Percentiles rank a stretch among this genome's conserved stretches.
Evolutionary conservation across 2,797 vertebrate species (phyloP).

Genomic region (Typhlichthys subterraneus): DNA sequence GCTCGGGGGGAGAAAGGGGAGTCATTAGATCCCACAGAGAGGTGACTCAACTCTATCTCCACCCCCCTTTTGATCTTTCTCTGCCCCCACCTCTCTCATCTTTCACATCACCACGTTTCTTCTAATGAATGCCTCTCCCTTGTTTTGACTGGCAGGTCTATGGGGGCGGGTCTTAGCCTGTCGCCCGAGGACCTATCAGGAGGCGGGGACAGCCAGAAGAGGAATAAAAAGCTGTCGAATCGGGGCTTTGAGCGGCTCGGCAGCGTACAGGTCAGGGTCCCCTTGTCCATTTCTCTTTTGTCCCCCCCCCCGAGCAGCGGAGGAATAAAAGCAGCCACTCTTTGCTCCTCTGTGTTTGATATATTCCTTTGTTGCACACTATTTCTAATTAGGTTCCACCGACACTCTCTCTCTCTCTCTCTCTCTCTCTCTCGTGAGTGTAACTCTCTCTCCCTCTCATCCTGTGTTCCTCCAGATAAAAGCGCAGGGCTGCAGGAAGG

Average conservation of each 20-base stretch:
- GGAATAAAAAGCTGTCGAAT: slow-evolving; percentile 85
- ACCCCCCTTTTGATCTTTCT: slow-evolving; percentile 36
- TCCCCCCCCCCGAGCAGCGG: slow-evolving; percentile 41
- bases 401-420: slow-evolving; percentile 17
- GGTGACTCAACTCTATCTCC: slow-evolving; percentile 54
- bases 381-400: slow-evolving; percentile 63
- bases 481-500: slow-evolving; percentile 79
- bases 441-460: slow-evolving; percentile 58
- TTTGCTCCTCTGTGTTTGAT: slow-evolving; percentile 59
- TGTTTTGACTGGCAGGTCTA: slow-evolving; percentile 80
- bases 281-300: slow-evolving; percentile 44
- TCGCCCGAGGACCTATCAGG: slow-evolving; percentile 83
- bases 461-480: slow-evolving; percentile 80
- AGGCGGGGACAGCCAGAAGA: slow-evolving; percentile 80
- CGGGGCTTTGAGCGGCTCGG: slow-evolving; percentile 78
- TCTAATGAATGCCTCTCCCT: slow-evolving; percentile 63
- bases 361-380: slow-evolving; percentile 53
- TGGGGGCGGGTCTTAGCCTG: slow-evolving; percentile 83
- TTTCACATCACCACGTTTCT: slow-evolving; percentile 47
- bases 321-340: slow-evolving; percentile 47
- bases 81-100: slow-evolving; percentile 41
- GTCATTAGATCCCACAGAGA: slow-evolving; percentile 61
- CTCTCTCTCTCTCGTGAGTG: slow-evolving; percentile 16
- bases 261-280: slow-evolving; percentile 78
- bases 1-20: slow-evolving; percentile 50